Evolutionary conservation across 2,797 vertebrate genomes (phyloP).

Genomic region (Schizothorax lantsangensis): DNA sequence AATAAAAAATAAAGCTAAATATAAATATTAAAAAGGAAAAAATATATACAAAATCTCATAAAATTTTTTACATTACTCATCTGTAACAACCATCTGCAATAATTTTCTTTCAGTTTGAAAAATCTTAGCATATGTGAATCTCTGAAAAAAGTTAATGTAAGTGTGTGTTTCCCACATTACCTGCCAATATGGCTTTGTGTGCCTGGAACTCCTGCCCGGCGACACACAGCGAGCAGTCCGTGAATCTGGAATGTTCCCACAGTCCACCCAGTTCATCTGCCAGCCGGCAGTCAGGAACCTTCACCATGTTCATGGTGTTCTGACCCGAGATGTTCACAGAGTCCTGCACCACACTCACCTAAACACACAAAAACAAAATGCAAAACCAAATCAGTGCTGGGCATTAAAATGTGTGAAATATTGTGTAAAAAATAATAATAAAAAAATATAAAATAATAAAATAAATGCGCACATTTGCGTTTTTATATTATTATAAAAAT

Average conservation of each 20-base stretch:
- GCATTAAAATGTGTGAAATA: background rate
- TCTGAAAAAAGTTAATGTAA: background rate
- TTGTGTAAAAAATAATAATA: too few species aligned
- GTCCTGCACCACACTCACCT: conserved; percentile 99
- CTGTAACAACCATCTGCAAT: background rate
- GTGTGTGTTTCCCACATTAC: conserved; percentile 66
- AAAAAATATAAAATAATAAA: background rate
- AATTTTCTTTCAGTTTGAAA: background rate
- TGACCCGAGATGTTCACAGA: conserved; percentile 98
- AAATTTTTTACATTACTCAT: background rate
- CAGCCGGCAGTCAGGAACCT: conserved; percentile 95
- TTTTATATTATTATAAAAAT: too few species aligned
- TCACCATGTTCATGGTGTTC: conserved; percentile 99
- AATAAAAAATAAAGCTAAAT: background rate
- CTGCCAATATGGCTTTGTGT: conserved; percentile 98
- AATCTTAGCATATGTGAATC: background rate
- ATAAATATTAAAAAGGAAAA: too few species aligned
- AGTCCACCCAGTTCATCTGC: conserved; percentile 95
- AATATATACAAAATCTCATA: too few species aligned
- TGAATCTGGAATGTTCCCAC: conserved; percentile 98
- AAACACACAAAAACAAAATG: conserved; percentile 34
- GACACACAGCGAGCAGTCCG: conserved; percentile 95
- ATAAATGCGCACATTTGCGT: too few species aligned
- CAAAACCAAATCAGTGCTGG: conserved; percentile 21
- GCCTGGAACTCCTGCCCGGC: conserved; percentile 98